phyloP scores from a whole-genome alignment of 2,113 vertebrate species.

The Atherinomorus stipes region DNA sequence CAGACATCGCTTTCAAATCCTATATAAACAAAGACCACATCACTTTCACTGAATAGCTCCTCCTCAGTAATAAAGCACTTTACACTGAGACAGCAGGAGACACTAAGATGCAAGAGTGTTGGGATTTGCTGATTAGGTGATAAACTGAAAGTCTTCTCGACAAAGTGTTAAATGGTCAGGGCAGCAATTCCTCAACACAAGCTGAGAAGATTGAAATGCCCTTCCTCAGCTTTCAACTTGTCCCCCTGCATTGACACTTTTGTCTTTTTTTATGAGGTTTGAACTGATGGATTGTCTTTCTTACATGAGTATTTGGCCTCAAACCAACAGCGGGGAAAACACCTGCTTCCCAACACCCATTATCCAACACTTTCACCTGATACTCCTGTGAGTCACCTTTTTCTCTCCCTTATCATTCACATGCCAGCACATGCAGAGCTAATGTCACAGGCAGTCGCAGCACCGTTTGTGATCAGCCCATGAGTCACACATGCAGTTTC shows the following conservation, averaged over 20 bases:
- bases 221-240: not conserved
- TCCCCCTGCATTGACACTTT: not conserved
- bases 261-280: not conserved
- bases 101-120: not conserved
- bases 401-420: conserved; percentile 13
- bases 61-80: not conserved
- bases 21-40: not conserved
- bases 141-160: not conserved
- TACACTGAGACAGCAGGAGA: conserved; percentile 10
- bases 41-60: not conserved
- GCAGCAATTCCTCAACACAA: not conserved
- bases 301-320: conserved; percentile 24
- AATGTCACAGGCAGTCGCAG: not conserved
- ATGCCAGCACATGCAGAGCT: not conserved
- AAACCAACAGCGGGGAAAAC: conserved; percentile 24
- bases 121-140: not conserved
- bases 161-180: not conserved
- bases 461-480: conserved; percentile 8
- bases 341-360: conserved; percentile 38
- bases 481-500: conserved; percentile 25
- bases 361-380: conserved; percentile 33
- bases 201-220: not conserved
- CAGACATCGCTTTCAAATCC: not conserved
- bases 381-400: conserved; percentile 26
- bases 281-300: not conserved